Percentiles rank a stretch among this genome's conserved stretches.
These are phyloP conservation scores for Novumbra hubbsi DNA, from an alignment of 2,797 vertebrate species.

Conservation along the genomic window DNA sequence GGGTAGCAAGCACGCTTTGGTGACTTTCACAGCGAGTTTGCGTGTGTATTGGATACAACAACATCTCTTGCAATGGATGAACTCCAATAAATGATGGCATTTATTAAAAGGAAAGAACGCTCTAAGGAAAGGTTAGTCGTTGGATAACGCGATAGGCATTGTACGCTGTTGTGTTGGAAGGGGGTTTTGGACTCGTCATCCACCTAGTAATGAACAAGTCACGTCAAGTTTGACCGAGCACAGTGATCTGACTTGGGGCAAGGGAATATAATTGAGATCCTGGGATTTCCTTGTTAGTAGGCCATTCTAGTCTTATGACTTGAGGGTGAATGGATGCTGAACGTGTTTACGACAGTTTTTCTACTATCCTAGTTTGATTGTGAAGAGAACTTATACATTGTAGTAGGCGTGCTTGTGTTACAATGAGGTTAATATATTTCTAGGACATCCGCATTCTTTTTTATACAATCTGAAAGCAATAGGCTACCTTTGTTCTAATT, in stretches of 20 bases:
- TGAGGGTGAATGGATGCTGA: background rate
- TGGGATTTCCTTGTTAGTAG: slow-evolving; percentile 12
- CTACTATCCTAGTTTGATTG: background rate
- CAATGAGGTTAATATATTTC: background rate
- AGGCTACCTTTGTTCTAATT: background rate
- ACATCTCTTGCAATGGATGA: background rate
- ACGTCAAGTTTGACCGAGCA: slow-evolving; percentile 10
- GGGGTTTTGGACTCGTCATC: background rate
- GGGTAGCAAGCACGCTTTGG: background rate
- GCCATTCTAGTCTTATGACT: slow-evolving; percentile 6
- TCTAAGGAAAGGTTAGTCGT: slow-evolving; percentile 71
- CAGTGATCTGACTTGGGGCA: slow-evolving; percentile 18
- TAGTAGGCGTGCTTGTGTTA: background rate
- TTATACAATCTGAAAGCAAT: background rate
- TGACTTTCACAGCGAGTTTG: background rate
- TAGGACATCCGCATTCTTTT: background rate
- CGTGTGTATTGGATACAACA: background rate
- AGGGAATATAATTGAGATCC: slow-evolving; percentile 17
- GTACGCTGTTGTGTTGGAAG: background rate
- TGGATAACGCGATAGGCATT: background rate
- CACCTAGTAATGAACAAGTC: background rate
- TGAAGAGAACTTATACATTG: background rate
- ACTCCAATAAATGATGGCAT: slow-evolving; percentile 64
- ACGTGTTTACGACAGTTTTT: background rate
- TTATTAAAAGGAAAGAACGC: slow-evolving; percentile 66